Base-by-base conservation (phyloP, 1,140 invertebrate genomes). In the Arctopsyche grandis region DNA sequence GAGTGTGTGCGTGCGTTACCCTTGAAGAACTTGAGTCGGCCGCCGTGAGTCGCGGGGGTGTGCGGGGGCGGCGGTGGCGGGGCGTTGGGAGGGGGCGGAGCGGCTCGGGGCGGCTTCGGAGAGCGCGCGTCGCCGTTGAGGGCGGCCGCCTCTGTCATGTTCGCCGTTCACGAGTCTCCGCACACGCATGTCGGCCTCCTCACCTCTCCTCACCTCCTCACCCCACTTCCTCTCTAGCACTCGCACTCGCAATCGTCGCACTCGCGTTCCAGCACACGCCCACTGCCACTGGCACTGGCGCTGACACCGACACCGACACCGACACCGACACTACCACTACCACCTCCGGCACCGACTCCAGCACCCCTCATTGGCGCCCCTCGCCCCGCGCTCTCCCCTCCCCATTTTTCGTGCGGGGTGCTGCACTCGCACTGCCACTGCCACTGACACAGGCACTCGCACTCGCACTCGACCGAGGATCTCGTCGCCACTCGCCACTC, bases 21-120 rank as follows among this genome's bases (percentile, higher is more conserved):
- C 89, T 91, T 91, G 84, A 90, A 91, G 84, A 91, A 91, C 84
- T 91, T 91, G 80, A 91, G 89, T 78, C 90, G 88, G 83, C 90
- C 90, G 83, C 90, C 90, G 75, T 84, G 43, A 44, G 66, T 70
- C 16, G 77, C 22, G 63, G 77, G 16, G 77, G 16, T 21, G 69
- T 38, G 52, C n/a, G 74, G 52, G 52, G 75, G 69, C 24, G 24
- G 63, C 63, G 63, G 21, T 22, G 0, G 63, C 24, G 9, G 63
- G 3, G 63, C 48, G 63, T 12, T 19, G 0, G 56, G 16, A 60
- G 56, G 0, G 9, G 21, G 16, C 0, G 16, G 56, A 9, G 9
- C 1, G 56, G 56, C n/a, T 21, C n/a, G 3, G 48, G 12, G 48
- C 16, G 71, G 69, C 52, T 43, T 48, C 22, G 69, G 69, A 24